Evolutionary conservation across 2,113 vertebrate genomes (phyloP).

Genomic region (Elaphurus davidianus): DNA sequence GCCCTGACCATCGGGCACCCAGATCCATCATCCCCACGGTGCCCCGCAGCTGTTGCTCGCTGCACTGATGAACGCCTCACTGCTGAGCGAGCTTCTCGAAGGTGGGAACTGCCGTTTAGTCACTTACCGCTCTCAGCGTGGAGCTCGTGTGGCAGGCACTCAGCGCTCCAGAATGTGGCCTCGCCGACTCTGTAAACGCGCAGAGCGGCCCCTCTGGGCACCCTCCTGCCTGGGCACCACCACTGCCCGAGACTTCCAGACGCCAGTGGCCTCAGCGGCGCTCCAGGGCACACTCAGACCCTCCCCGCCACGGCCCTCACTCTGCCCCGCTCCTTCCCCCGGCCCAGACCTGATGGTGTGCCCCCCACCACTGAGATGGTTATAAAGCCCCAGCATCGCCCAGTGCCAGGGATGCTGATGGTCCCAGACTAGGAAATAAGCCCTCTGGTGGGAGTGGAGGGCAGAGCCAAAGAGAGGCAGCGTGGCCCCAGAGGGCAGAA

Average conservation of each 20-base stretch:
- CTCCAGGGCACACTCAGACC: not conserved
- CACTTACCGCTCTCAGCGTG: not conserved
- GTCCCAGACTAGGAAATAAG: not conserved
- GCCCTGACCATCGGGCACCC: not conserved
- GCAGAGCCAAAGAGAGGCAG: not conserved
- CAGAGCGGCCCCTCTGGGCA: not conserved
- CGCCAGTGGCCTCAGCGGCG: not conserved
- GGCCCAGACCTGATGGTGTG: not conserved
- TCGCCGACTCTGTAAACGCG: not conserved
- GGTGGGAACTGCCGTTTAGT: not conserved
- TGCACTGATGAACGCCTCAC: not conserved
- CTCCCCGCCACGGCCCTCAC: fast-evolving
- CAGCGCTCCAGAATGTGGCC: fast-evolving
- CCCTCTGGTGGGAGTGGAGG: not conserved
- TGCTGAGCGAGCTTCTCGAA: not conserved
- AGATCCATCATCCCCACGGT: fast-evolving
- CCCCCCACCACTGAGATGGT: not conserved
- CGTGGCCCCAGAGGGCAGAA: not conserved
- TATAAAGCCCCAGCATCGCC: constrained; percentile 74
- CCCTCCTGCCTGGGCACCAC: not conserved
- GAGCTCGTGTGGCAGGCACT: fast-evolving
- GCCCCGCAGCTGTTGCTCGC: not conserved
- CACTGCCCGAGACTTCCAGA: fast-evolving
- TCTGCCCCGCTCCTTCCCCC: fast-evolving
- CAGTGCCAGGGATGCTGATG: constrained; percentile 71